Evolutionary conservation across 2,113 vertebrate species (phyloP).

Genomic region (Pseudolaguvia tuberculata): DNA sequence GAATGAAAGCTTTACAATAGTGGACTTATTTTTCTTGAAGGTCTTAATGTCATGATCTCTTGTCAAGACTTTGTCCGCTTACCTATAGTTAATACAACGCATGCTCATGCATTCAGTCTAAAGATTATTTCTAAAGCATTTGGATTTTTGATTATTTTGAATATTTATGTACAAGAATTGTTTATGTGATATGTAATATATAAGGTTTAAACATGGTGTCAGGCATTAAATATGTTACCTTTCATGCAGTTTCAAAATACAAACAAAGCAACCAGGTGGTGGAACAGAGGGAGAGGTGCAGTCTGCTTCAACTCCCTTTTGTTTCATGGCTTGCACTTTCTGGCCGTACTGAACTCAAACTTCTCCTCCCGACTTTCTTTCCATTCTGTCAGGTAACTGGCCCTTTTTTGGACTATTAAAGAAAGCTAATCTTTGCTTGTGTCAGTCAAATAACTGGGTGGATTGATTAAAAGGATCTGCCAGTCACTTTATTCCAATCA

Average conservation of each 20-base stretch:
- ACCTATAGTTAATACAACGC: background rate
- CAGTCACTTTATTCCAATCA: slow-evolving; percentile 58
- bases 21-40: background rate
- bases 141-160: background rate
- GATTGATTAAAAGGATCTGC: slow-evolving; percentile 54
- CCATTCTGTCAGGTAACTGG: slow-evolving; percentile 42
- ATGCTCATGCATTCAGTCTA: background rate
- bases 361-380: slow-evolving; percentile 22
- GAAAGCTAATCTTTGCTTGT: slow-evolving; percentile 45
- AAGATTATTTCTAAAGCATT: background rate
- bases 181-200: too few relatives aligned
- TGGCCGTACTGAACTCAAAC: background rate
- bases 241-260: slow-evolving; percentile 24
- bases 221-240: background rate
- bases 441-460: slow-evolving; percentile 39
- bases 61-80: too few relatives aligned
- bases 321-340: slow-evolving; percentile 26
- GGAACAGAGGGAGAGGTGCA: slow-evolving; percentile 38
- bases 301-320: slow-evolving; percentile 28
- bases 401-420: slow-evolving; percentile 44
- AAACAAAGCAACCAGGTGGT: slow-evolving; percentile 47
- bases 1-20: too few relatives aligned
- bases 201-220: background rate
- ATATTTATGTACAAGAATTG: background rate
- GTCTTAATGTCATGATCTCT: background rate